These are phyloP conservation scores for Drosophila testacea DNA, from an alignment of 2,888 invertebrate genomes.

Conservation along the genomic window DNA sequence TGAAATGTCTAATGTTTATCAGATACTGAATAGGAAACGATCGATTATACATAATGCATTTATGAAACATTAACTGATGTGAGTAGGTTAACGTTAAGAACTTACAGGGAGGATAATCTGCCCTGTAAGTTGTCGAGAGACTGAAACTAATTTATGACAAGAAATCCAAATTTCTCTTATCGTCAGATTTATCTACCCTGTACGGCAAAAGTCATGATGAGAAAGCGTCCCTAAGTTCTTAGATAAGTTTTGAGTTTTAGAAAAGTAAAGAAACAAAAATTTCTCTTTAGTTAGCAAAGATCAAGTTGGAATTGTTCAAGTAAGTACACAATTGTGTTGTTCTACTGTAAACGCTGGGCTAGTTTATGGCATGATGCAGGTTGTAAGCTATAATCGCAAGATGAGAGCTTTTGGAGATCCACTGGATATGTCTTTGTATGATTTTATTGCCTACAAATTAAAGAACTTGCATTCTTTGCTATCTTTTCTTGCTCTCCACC, in stretches of 20 bases:
- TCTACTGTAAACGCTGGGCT: slow-evolving; percentile 27
- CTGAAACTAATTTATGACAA: too few relatives aligned
- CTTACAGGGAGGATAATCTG: too few relatives aligned
- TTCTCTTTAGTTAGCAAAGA: not conserved
- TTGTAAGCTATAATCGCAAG: slow-evolving; percentile 2
- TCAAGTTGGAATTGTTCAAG: not conserved
- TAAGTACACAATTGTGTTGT: slow-evolving; percentile 8
- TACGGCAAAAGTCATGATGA: too few relatives aligned
- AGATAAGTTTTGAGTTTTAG: not conserved
- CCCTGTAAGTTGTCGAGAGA: too few relatives aligned
- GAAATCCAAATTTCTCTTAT: too few relatives aligned
- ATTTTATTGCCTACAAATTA: not conserved
- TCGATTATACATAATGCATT: too few relatives aligned
- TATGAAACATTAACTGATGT: too few relatives aligned
- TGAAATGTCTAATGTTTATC: too few relatives aligned
- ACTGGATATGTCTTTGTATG: slow-evolving; percentile 6
- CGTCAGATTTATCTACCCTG: not conserved
- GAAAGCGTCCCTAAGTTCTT: not conserved
- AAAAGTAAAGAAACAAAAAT: not conserved
- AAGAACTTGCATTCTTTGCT: not conserved
- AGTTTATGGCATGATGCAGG: slow-evolving; percentile 7
- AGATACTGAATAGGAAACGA: too few relatives aligned
- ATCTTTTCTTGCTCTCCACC: not conserved
- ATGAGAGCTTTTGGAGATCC: slow-evolving; percentile 13
- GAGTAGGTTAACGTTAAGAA: too few relatives aligned